Conservation (phyloP, 1,140 invertebrate species). For the Atta colombica region DNA sequence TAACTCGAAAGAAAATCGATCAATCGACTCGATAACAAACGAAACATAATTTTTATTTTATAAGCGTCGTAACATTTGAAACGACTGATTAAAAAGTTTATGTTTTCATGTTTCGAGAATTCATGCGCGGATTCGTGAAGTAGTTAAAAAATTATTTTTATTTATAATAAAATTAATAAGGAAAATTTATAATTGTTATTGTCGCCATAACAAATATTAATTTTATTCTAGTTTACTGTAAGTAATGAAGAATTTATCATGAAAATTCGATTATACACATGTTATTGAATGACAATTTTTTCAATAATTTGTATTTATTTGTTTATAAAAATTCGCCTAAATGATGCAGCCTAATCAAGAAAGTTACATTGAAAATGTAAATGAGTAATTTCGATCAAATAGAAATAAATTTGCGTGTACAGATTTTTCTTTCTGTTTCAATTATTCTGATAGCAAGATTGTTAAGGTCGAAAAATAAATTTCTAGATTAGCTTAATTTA, state of each 20-base stretch:
- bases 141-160: conserved; percentile 24
- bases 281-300: conserved; percentile 9
- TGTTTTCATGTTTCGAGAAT: not conserved
- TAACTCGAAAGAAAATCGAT: conserved; percentile 15
- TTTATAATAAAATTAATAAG: conserved; percentile 11
- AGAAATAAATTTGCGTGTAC: conserved; percentile 12
- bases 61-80: conserved; percentile 1
- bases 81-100: not conserved
- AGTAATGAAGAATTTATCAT: conserved; percentile 12
- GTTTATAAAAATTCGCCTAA: conserved; percentile 23
- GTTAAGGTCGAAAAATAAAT: conserved; percentile 18
- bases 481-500: conserved; percentile 50
- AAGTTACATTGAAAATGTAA: conserved; percentile 5
- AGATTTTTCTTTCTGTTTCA: conserved; percentile 27
- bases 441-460: conserved; percentile 21
- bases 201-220: conserved; percentile 17
- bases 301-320: conserved; percentile 8
- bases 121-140: not conserved
- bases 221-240: conserved; percentile 15
- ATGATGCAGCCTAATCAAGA: conserved; percentile 34
- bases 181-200: conserved; percentile 20
- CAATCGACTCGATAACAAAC: not conserved
- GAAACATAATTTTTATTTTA: not conserved
- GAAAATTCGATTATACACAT: conserved; percentile 9
- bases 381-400: conserved; percentile 2